Percentiles rank a stretch among this genome's conserved stretches.
Conservation (phyloP, 2,797 vertebrate species). For the Bufotes viridis region DNA sequence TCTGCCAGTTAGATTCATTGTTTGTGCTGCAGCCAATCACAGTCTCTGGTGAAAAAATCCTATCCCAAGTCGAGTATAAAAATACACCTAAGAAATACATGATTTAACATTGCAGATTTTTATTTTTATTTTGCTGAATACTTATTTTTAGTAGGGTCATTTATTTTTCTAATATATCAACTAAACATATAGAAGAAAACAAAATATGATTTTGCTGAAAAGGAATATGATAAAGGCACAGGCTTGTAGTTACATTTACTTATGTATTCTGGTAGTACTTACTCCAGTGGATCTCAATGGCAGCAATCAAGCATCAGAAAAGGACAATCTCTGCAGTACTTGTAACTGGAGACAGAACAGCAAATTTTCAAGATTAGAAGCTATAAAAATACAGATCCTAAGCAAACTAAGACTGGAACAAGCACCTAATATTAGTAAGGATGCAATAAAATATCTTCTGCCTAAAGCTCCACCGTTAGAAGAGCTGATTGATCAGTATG, state of each 20-base stretch:
- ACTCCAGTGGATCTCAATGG: conserved; percentile 84
- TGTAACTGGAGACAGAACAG: conserved; percentile 95
- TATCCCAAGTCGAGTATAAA: conserved; percentile 95
- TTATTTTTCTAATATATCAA: conserved; percentile 21
- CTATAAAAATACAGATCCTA: conserved; percentile 96
- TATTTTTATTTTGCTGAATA: conserved; percentile 31
- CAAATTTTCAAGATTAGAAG: conserved; percentile 91
- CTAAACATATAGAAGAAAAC: conserved; percentile 54
- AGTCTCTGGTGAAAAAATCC: conserved; percentile 91
- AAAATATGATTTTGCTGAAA: conserved; percentile 65
- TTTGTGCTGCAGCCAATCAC: conserved; percentile 94
- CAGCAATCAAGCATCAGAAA: conserved; percentile 79
- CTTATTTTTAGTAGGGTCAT: background rate
- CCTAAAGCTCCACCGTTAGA: conserved; percentile 95
- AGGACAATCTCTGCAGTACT: conserved; percentile 86
- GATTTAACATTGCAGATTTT: conserved; percentile 84
- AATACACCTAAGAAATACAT: conserved; percentile 91
- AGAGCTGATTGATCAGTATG: conserved; percentile 97
- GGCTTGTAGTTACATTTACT: conserved; percentile 78
- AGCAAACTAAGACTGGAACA: conserved; percentile 97
- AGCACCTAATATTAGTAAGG: conserved; percentile 97
- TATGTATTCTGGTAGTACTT: conserved; percentile 83
- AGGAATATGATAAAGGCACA: conserved; percentile 83
- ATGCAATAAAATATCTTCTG: conserved; percentile 91
- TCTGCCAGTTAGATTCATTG: conserved; percentile 94